Evolutionary conservation across 2,888 invertebrate species (phyloP).

Genomic region (Clepsis dumicolana): DNA sequence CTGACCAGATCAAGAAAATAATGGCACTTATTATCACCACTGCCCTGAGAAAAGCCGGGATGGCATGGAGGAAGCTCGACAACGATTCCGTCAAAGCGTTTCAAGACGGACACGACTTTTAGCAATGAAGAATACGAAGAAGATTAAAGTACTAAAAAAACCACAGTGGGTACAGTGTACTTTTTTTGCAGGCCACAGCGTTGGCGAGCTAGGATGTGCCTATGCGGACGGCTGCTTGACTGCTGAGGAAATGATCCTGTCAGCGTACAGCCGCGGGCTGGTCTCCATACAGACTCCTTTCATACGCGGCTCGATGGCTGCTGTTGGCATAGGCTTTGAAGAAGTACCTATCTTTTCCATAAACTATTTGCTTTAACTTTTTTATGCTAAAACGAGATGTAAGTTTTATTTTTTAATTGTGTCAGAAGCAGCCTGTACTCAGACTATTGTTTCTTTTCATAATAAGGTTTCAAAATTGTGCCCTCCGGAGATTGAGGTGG

Average conservation of each 20-base stretch:
- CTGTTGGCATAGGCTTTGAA: conserved; percentile 88
- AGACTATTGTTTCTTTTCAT: neutral
- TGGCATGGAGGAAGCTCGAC: too few relatives aligned
- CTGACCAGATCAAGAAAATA: too few relatives aligned
- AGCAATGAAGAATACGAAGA: too few relatives aligned
- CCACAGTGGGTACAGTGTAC: too few relatives aligned
- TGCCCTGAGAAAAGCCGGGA: too few relatives aligned
- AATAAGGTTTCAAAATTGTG: conserved; percentile 47
- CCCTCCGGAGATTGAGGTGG: conserved; percentile 88
- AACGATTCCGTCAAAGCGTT: too few relatives aligned
- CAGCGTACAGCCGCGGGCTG: conserved; percentile 92
- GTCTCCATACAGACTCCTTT: conserved; percentile 88
- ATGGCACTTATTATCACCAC: too few relatives aligned
- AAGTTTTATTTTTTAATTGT: neutral
- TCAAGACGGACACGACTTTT: too few relatives aligned
- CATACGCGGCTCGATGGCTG: conserved; percentile 93
- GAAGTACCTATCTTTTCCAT: conserved; percentile 64
- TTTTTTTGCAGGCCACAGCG: conserved; percentile 66
- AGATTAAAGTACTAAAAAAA: too few relatives aligned
- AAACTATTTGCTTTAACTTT: too few relatives aligned
- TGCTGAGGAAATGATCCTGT: conserved; percentile 91
- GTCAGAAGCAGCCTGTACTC: neutral
- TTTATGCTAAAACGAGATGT: neutral
- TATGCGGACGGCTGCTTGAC: conserved; percentile 96
- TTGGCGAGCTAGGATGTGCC: conserved; percentile 96